Evolutionary conservation across 2,797 vertebrate genomes (phyloP).

Genomic region (Malurus splendens): DNA sequence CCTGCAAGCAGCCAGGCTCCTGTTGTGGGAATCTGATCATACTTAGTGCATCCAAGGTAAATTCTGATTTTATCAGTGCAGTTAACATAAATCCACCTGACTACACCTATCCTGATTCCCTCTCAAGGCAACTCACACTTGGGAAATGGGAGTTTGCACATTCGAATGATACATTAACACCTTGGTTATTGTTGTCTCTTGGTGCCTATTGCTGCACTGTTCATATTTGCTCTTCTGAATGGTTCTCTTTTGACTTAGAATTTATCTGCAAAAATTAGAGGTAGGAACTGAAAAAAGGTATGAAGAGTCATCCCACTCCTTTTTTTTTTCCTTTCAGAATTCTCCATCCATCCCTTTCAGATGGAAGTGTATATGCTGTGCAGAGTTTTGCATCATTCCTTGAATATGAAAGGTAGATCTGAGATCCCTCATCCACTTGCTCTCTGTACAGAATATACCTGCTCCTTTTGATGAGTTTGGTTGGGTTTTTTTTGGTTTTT

Average conservation of each 20-base stretch:
- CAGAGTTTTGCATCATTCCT: neutral
- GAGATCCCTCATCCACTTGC: neutral
- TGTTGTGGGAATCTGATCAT: neutral
- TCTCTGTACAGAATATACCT: neutral
- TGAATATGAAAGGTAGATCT: neutral
- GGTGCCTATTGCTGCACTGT: neutral
- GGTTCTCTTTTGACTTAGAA: neutral
- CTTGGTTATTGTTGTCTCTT: neutral
- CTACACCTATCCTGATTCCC: neutral
- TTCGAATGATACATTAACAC: neutral
- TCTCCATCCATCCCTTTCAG: neutral
- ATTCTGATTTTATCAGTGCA: neutral
- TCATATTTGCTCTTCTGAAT: neutral
- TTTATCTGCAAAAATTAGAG: neutral
- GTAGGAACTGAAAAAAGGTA: neutral
- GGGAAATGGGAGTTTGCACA: neutral
- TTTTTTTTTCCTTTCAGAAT: neutral
- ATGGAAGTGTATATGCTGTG: neutral
- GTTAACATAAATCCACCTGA: neutral
- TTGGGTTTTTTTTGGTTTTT: neutral
- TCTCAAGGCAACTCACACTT: neutral
- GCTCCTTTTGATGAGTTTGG: neutral
- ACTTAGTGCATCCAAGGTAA: neutral
- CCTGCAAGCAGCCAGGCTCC: neutral
- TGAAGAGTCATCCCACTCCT: neutral